phyloP scores from a whole-genome alignment of 2,113 vertebrate species.

The Paedocypris sp. region DNA sequence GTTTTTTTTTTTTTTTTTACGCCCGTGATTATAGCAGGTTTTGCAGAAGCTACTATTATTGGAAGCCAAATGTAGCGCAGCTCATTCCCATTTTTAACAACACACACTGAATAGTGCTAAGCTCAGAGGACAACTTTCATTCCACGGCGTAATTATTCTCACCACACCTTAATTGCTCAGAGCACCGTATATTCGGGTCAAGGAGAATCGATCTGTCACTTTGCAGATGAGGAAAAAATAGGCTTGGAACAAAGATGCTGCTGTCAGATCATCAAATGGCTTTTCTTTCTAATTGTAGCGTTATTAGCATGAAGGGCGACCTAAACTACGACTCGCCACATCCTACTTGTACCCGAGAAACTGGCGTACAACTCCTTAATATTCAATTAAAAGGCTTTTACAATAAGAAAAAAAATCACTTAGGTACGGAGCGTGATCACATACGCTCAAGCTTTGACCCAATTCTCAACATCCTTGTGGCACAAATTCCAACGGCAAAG shows the following conservation, averaged over 20 bases:
- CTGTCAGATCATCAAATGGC: neutral
- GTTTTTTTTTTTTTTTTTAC: neutral
- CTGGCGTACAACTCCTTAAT: too few relatives aligned
- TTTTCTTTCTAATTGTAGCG: neutral
- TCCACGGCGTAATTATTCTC: conserved; percentile 12
- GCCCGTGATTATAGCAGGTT: neutral
- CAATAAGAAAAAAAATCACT: too few relatives aligned
- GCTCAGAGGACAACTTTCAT: conserved; percentile 13
- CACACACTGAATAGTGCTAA: neutral
- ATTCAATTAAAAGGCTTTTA: too few relatives aligned
- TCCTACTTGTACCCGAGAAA: too few relatives aligned
- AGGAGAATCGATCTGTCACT: conserved; percentile 25
- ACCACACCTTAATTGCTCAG: conserved; percentile 7
- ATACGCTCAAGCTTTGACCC: neutral
- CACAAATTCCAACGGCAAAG: neutral
- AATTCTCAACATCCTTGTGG: neutral
- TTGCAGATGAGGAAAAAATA: neutral
- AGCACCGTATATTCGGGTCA: conserved; percentile 28
- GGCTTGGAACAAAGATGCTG: neutral
- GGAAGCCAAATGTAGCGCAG: conserved; percentile 14
- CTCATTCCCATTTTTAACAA: conserved; percentile 26
- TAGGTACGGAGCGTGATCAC: too few relatives aligned
- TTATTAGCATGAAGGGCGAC: neutral
- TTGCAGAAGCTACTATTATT: conserved; percentile 7
- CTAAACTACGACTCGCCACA: too few relatives aligned